Evolutionary conservation across 2,888 invertebrate species (phyloP).

Genomic region (Fragum whitleyi): DNA sequence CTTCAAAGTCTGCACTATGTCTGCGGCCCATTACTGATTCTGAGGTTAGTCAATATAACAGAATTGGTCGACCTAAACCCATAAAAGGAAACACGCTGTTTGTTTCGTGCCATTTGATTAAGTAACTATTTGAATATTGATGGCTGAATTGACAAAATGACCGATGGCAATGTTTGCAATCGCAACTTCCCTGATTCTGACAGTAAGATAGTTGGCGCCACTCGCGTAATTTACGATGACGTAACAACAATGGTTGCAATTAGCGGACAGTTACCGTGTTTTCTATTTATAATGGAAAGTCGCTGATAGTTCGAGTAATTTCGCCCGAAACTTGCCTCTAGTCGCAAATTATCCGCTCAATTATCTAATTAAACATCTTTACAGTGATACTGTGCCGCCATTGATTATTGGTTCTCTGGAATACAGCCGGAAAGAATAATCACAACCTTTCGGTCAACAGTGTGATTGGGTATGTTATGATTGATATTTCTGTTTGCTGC

Average conservation of each 20-base stretch:
- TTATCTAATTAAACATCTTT: constrained; percentile 24
- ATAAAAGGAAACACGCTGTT: not conserved
- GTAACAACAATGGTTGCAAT: constrained; percentile 18
- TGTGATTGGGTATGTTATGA: not conserved
- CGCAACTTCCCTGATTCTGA: not conserved
- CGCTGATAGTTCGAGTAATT: constrained; percentile 22
- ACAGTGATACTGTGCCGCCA: constrained; percentile 2
- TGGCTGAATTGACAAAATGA: not conserved
- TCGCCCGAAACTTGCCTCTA: constrained; percentile 25
- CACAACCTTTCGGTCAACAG: constrained; percentile 6
- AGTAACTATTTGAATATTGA: not conserved
- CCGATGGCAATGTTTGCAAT: not conserved
- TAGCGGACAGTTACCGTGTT: constrained; percentile 24
- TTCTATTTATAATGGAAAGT: constrained; percentile 15
- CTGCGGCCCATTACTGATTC: no score
- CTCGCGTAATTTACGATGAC: constrained; percentile 17
- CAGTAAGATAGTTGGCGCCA: constrained; percentile 12
- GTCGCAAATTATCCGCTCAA: constrained; percentile 26
- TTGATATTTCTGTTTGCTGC: not conserved
- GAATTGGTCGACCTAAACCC: no score
- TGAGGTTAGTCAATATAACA: no score
- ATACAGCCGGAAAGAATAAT: constrained; percentile 11
- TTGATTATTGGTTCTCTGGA: constrained; percentile 3
- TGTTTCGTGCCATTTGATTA: not conserved
- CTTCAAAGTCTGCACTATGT: no score